These are phyloP conservation scores for Diaphora mendica DNA, from an alignment of 2,888 invertebrate genomes.

Conservation along the genomic window DNA sequence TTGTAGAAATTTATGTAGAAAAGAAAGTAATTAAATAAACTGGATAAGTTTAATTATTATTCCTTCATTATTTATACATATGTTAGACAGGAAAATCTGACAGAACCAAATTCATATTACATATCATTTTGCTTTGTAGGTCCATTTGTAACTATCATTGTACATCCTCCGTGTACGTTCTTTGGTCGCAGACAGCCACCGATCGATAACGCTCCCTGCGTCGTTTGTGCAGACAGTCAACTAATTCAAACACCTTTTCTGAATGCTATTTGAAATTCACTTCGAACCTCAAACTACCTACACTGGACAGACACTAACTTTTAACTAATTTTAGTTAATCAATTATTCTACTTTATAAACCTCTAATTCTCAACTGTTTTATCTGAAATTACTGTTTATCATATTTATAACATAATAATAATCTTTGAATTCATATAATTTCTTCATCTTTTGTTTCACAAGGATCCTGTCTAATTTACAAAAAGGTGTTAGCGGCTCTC, in stretches of 20 bases:
- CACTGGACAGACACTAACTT: no score
- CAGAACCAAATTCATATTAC: not conserved
- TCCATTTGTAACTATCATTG: constrained; percentile 9
- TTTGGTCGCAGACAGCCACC: constrained; percentile 24
- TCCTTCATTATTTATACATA: not conserved
- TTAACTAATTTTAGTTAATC: no score
- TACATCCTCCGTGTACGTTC: constrained; percentile 34
- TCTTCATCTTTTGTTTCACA: no score
- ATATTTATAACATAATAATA: no score
- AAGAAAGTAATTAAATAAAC: not conserved
- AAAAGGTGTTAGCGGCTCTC: no score
- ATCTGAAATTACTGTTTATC: no score
- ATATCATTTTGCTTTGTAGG: not conserved
- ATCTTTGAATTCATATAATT: no score
- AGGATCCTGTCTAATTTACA: no score
- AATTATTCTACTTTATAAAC: no score
- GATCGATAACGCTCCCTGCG: constrained; percentile 41
- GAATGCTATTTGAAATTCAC: not conserved
- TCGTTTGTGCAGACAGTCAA: constrained; percentile 12
- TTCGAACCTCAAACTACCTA: not conserved
- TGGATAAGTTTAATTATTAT: not conserved
- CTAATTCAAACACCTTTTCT: constrained; percentile 16
- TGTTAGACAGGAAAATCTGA: not conserved
- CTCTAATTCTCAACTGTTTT: not conserved
- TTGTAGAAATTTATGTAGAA: not conserved